Percentiles rank a stretch among this genome's conserved stretches.
Evolutionary conservation across 1,140 invertebrate species (phyloP).

Genomic region (Nomia melanderi): DNA sequence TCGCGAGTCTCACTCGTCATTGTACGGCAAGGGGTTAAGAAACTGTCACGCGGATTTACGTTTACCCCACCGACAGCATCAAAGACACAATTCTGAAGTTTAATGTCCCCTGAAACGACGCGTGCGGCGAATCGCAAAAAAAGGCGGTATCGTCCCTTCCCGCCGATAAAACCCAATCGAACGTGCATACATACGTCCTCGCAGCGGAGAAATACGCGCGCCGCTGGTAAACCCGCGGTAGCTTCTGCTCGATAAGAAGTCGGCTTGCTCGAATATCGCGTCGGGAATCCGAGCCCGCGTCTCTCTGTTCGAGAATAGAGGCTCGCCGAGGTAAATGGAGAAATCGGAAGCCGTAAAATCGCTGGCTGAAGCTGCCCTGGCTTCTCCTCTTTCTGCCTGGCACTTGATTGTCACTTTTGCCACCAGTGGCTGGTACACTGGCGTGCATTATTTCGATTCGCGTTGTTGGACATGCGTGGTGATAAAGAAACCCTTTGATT

Average conservation of each 20-base stretch:
- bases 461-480: too few relatives aligned
- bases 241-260: slow-evolving; percentile 5
- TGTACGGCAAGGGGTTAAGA: too few relatives aligned
- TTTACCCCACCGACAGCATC: not conserved
- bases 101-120: not conserved
- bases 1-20: too few relatives aligned
- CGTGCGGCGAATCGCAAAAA: not conserved
- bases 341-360: slow-evolving; percentile 29
- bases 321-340: slow-evolving; percentile 10
- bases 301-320: too few relatives aligned
- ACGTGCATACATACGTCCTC: too few relatives aligned
- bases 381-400: too few relatives aligned
- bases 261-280: slow-evolving; percentile 3
- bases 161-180: slow-evolving; percentile 13
- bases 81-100: not conserved
- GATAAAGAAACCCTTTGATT: too few relatives aligned
- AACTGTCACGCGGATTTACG: too few relatives aligned
- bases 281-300: not conserved
- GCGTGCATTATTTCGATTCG: too few relatives aligned
- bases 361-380: not conserved
- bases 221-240: not conserved
- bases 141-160: slow-evolving; percentile 3
- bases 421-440: too few relatives aligned
- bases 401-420: too few relatives aligned
- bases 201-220: too few relatives aligned